Evolutionary conservation across 2,888 invertebrate species (phyloP).

Genomic region (Agrilus biguttatus): DNA sequence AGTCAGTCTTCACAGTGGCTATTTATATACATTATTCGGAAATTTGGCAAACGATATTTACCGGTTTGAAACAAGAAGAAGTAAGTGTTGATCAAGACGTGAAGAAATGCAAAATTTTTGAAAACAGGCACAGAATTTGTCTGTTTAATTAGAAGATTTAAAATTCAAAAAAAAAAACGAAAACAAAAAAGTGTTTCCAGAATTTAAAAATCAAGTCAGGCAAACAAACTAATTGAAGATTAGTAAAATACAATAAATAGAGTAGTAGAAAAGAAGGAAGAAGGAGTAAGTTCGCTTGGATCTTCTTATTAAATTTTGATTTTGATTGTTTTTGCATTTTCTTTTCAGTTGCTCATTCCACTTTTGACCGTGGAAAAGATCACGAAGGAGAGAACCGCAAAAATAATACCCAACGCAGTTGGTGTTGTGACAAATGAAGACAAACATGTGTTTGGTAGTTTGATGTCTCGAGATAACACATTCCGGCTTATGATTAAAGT

Average conservation of each 20-base stretch:
- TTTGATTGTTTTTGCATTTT: conserved; percentile 1
- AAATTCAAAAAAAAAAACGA: too few species aligned
- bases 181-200: too few species aligned
- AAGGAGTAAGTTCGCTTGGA: background rate
- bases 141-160: too few species aligned
- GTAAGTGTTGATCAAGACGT: background rate
- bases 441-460: conserved; percentile 79
- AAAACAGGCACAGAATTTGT: too few species aligned
- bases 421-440: conserved; percentile 74
- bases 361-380: conserved; percentile 73
- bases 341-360: conserved; percentile 67
- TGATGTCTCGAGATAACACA: conserved; percentile 78
- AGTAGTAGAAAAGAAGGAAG: background rate
- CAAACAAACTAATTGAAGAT: too few species aligned
- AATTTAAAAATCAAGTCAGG: too few species aligned
- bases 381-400: conserved; percentile 85
- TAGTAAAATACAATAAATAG: background rate
- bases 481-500: conserved; percentile 77
- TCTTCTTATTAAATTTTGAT: background rate
- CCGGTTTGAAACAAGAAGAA: conserved; percentile 1
- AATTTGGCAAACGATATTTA: too few species aligned
- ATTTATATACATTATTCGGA: too few species aligned
- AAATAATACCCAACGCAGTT: conserved; percentile 89
- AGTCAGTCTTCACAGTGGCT: too few species aligned
- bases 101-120: too few species aligned